These are phyloP conservation scores for Phanerotoma sp. DNA, from an alignment of 2,888 invertebrate species.

Conservation along the genomic window DNA sequence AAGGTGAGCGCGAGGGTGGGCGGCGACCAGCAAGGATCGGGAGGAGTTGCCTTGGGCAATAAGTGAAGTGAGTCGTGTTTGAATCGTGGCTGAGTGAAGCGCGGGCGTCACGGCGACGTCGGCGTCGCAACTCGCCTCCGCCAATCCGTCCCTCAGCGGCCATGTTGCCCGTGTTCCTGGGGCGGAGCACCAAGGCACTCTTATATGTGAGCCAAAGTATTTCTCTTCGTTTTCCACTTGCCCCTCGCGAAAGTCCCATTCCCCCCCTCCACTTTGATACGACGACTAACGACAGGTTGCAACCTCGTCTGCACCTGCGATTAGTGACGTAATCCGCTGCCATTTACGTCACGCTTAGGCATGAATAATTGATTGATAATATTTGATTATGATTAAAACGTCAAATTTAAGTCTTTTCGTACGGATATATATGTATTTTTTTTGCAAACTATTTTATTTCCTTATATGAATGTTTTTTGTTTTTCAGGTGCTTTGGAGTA, in stretches of 20 bases:
- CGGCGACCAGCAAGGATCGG: constrained; percentile 43
- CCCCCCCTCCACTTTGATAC: not conserved
- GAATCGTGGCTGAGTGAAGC: constrained; percentile 50
- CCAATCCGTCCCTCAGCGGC: constrained; percentile 66
- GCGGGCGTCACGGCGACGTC: constrained; percentile 56
- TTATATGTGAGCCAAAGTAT: constrained; percentile 5
- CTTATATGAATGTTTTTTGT: no score
- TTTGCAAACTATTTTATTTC: no score
- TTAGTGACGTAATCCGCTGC: constrained; percentile 41
- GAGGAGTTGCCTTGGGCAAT: constrained; percentile 43
- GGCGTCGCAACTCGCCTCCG: constrained; percentile 60
- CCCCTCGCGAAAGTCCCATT: not conserved
- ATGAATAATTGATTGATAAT: no score
- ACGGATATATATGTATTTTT: no score
- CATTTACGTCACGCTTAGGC: not conserved
- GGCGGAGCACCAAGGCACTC: constrained; percentile 59
- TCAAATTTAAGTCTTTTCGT: no score
- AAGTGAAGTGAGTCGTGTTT: constrained; percentile 24
- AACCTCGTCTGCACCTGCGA: constrained; percentile 40
- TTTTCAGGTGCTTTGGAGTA: no score
- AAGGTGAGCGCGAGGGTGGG: constrained; percentile 43
- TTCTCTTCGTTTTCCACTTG: constrained; percentile 21
- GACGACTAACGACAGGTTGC: constrained; percentile 29
- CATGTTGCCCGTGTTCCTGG: constrained; percentile 64
- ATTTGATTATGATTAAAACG: no score